These are phyloP conservation scores for Phenganax marumi DNA, from an alignment of 92 coral and sea anemone species.

Conservation along the genomic window DNA sequence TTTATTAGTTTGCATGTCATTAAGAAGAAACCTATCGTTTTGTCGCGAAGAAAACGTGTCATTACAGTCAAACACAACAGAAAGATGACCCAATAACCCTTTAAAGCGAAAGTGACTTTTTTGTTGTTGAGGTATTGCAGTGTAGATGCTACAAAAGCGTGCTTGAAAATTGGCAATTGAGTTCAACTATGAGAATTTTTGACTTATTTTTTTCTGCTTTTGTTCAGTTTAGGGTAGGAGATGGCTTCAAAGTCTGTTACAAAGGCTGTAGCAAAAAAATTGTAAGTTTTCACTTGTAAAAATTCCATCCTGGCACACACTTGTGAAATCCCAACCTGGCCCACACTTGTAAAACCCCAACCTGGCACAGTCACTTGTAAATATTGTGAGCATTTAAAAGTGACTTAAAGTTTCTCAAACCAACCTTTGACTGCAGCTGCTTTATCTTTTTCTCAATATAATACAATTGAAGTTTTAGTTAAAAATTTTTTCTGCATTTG, in stretches of 20 bases:
- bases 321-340: neutral
- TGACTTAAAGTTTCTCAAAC: too few relatives aligned
- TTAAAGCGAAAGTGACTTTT: constrained; percentile 1
- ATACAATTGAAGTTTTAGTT: too few relatives aligned
- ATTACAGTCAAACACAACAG: neutral
- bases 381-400: too few relatives aligned
- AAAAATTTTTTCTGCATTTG: too few relatives aligned
- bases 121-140: neutral
- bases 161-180: neutral
- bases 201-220: neutral
- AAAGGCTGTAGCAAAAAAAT: constrained; percentile 87
- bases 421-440: too few relatives aligned
- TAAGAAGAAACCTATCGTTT: constrained; percentile 11
- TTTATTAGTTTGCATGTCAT: constrained; percentile 32
- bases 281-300: constrained; percentile 94
- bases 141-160: neutral
- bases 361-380: too few relatives aligned
- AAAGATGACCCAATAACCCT: constrained; percentile 14
- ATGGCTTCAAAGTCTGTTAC: constrained; percentile 87
- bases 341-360: too few relatives aligned
- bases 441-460: too few relatives aligned
- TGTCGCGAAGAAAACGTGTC: constrained; percentile 23
- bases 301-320: neutral
- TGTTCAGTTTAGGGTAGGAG: neutral
- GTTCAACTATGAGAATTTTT: neutral